Evolutionary conservation across 1,140 invertebrate species (phyloP).

Genomic region (Drosophila albomicans): DNA sequence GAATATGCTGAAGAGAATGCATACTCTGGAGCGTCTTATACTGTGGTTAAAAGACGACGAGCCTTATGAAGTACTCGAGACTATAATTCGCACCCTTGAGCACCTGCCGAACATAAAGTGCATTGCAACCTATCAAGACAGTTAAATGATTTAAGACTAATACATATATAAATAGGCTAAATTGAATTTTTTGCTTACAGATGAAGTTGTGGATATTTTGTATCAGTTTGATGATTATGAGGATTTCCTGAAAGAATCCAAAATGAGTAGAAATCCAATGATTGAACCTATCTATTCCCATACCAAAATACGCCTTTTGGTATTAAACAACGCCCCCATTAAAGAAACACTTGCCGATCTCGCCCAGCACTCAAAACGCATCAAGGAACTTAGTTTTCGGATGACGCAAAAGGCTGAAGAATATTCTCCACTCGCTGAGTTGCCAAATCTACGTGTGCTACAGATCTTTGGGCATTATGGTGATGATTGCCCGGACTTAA

Average conservation of each 20-base stretch:
- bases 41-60: constrained; percentile 33
- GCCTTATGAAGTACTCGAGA: not conserved
- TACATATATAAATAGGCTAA: not conserved
- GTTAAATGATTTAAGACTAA: not conserved
- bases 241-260: not conserved
- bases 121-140: constrained; percentile 26
- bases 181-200: not conserved
- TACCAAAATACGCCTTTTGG: constrained; percentile 26
- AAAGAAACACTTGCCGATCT: constrained; percentile 4
- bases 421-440: constrained; percentile 15
- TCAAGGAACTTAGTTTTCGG: constrained; percentile 22
- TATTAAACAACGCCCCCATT: constrained; percentile 12
- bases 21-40: constrained; percentile 8
- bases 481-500: not conserved
- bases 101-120: constrained; percentile 22
- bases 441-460: constrained; percentile 8
- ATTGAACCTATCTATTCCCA: constrained; percentile 13
- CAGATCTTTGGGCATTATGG: constrained; percentile 5
- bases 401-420: constrained; percentile 16
- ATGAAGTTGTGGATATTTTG: constrained; percentile 11
- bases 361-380: constrained; percentile 2
- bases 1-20: constrained; percentile 5
- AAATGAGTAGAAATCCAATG: constrained; percentile 16
- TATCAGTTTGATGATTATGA: constrained; percentile 12
- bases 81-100: not conserved